phyloP scores from a whole-genome alignment of 2,113 vertebrate species.

The Lepus timidus region DNA sequence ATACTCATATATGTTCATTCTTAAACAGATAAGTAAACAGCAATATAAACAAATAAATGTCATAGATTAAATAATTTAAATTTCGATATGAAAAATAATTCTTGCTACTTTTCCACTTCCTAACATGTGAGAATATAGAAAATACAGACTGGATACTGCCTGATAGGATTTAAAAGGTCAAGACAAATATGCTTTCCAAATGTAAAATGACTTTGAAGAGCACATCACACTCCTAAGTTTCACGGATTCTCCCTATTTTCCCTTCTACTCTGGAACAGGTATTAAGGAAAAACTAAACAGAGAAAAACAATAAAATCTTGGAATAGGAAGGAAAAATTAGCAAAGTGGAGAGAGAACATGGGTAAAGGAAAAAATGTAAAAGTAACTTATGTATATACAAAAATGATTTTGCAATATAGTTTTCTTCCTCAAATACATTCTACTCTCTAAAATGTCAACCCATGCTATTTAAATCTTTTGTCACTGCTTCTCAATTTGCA shows the following conservation, averaged over 20 bases:
- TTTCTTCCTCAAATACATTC: background rate
- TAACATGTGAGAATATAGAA: background rate
- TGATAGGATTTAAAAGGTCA: background rate
- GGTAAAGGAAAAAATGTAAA: constrained; percentile 24
- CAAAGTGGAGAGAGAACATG: background rate
- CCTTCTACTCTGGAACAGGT: constrained; percentile 3
- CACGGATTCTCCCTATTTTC: background rate
- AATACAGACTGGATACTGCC: background rate
- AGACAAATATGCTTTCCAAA: background rate
- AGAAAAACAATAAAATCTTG: background rate
- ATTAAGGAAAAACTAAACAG: background rate
- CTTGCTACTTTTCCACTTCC: background rate
- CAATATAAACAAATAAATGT: background rate
- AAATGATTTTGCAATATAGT: background rate
- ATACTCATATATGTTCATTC: background rate
- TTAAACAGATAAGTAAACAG: background rate
- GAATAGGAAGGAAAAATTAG: background rate
- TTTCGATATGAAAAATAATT: background rate
- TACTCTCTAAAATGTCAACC: background rate
- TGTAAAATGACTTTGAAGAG: constrained; percentile 2
- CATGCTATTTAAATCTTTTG: background rate
- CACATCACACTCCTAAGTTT: background rate
- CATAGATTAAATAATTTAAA: background rate
- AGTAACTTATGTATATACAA: background rate
- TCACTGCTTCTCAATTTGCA: background rate